Evolutionary conservation across 2,113 vertebrate species (phyloP).

Genomic region (Lepus americanus): DNA sequence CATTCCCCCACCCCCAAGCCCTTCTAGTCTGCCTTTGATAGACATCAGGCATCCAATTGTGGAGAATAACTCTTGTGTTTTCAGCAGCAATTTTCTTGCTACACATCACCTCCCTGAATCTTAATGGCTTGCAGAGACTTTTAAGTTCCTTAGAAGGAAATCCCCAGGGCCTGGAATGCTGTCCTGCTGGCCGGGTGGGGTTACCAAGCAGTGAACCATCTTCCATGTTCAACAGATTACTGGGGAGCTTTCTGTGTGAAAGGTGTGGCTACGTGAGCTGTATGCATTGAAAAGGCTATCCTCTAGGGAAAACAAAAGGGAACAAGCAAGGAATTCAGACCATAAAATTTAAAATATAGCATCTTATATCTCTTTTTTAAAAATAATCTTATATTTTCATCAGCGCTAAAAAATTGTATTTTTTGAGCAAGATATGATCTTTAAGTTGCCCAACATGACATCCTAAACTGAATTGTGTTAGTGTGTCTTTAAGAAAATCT

Average conservation of each 20-base stretch:
- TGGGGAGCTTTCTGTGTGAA: background rate
- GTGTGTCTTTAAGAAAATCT: conserved; percentile 48
- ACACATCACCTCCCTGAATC: background rate
- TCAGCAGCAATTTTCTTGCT: background rate
- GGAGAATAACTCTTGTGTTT: conserved; percentile 1
- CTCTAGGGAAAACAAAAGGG: background rate
- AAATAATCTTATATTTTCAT: conserved; percentile 23
- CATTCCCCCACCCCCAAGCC: no score
- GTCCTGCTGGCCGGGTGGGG: conserved; percentile 26
- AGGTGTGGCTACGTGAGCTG: background rate
- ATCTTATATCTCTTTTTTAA: no score
- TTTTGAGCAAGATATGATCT: conserved; percentile 33
- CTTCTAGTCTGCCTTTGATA: background rate
- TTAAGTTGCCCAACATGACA: background rate
- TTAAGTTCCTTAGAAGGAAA: background rate
- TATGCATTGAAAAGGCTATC: background rate
- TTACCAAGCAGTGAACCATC: background rate
- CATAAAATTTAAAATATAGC: background rate
- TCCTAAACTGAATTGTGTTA: background rate
- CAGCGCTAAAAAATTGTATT: background rate
- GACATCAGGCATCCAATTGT: no score
- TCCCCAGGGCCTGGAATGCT: conserved; percentile 44
- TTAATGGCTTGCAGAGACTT: background rate
- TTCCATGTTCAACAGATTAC: background rate
- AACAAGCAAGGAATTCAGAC: background rate